Evolutionary conservation across 2,888 invertebrate species (phyloP), one percentile per base, ranked within the genome.

Genomic region (Andrena flavipes): DNA sequence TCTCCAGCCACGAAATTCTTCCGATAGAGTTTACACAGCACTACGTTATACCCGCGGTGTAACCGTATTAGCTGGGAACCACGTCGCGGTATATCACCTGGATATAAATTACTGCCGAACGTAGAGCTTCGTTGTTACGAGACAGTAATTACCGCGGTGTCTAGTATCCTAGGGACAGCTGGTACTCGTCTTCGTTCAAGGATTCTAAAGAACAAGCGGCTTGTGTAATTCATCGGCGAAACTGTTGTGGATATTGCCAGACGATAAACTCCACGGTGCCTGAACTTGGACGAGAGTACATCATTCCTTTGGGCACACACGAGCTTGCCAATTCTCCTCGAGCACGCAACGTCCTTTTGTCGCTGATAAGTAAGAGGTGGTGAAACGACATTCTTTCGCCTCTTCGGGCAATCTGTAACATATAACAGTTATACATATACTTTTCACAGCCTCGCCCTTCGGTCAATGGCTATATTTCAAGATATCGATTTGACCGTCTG

Each of bases 51-150:
- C 59, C 16, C 10, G 56, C 33, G 26, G 13, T 77, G 70, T 74
- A 48, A 82, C 20, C 70, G 48, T 80, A 82, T 87, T 84, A 85
- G 76, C 64, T 30, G 68, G 23, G 63, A 20, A 26, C 7, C 54
- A 33, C 51, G 67, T 75, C 76, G 69, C 73, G 63, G 71, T 79
- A 86, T 80, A 77, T 87, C 87, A 84, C 51, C 51, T 20, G 48
- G 62, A 65, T 62, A 76, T 87, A 87, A 87, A 85, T 87, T 87
- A 82, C 59, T 71, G 77, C 75, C 64, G 64, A 79, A 76, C 68
- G 56, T 60, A 42, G 48, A 79, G 60, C 67, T 75, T 68, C 23
- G 74, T 74, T 67, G 72, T 83, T 79, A 69, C 69, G 35, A 63
- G 78, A 83, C 67, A 64, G 75, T 85, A 85, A 87, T 85, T 87